These are phyloP conservation scores for Tenebrio molitor DNA, from an alignment of 1,140 invertebrate species.

Conservation along the genomic window DNA sequence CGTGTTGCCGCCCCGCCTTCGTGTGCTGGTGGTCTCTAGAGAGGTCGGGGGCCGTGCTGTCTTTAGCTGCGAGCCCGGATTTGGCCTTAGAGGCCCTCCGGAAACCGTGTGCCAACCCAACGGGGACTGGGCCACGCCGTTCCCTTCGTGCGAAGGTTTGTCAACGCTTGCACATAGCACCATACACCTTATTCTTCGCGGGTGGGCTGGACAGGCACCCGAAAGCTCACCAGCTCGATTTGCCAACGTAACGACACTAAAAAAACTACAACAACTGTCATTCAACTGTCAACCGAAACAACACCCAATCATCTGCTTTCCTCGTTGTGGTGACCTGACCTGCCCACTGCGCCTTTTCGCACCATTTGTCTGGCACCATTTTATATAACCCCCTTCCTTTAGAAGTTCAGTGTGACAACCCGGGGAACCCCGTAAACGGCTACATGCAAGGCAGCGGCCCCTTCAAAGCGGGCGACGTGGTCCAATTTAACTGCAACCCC, in stretches of 20 bases:
- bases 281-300: too few species aligned
- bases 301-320: too few species aligned
- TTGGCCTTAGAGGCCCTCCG: constrained; percentile 79
- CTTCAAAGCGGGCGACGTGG: constrained; percentile 85
- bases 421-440: constrained; percentile 80
- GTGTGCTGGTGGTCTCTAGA: constrained; percentile 78
- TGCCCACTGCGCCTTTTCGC: background rate
- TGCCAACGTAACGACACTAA: too few species aligned
- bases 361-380: background rate
- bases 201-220: too few species aligned
- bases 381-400: constrained; percentile 18
- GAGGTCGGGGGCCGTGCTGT: constrained; percentile 83
- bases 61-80: constrained; percentile 85
- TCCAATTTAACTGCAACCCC: constrained; percentile 88
- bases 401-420: constrained; percentile 84
- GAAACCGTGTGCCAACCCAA: constrained; percentile 83
- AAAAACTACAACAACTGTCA: too few species aligned
- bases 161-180: too few species aligned
- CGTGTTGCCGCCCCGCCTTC: constrained; percentile 70
- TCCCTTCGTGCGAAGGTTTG: constrained; percentile 81
- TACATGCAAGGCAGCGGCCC: constrained; percentile 80
- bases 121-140: constrained; percentile 84
- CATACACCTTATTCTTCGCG: too few species aligned
- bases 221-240: too few species aligned
- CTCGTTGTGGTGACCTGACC: constrained; percentile 8